Evolutionary conservation across 2,113 vertebrate genomes (phyloP), one percentile per base, ranked within the genome.

Genomic region (Mola mola): DNA sequence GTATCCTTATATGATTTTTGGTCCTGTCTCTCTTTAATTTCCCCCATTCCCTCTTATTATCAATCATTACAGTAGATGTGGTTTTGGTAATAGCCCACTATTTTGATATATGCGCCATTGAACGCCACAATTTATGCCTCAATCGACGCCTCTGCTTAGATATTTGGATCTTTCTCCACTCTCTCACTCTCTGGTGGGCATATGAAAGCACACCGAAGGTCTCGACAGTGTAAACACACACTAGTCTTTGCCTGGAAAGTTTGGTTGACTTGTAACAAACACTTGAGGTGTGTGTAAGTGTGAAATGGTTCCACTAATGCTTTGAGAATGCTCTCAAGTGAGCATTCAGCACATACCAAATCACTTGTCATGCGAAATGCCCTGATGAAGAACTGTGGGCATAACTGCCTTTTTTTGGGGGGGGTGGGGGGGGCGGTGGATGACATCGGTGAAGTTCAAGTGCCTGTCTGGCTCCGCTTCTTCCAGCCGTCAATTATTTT

Each of bases 391-490:
- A 79, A 75, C 80, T 78, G 75, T 83, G 76, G 84, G 60, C 63
- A 73, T 52, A 58, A 66, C 34, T 52, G 33, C 46, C 8, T 42
- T 72, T 56, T 76, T 66, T 25, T 29, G 43, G 34, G 38, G n/a
- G n/a, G n/a, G n/a, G n/a, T n/a, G n/a, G n/a, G n/a, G n/a, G n/a
- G n/a, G n/a, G n/a, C n/a, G n/a, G n/a, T n/a, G n/a, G n/a, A 70
- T 88, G 82, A 90, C 87, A 83, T 88, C 84, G 83, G 66, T 71
- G 49, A 38, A 66, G 74, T 63, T 66, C 65, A 69, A 75, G 63
- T 70, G 81, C 64, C 47, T 20, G 44, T 49, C 73, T 82, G 83
- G 78, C 84, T 82, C 63, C 0, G 49, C 63, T 82, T 80, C 76
- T 78, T 66, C 44, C 52, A 58, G 52, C 75, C 73, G 67, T 86